Evolutionary conservation across 2,888 invertebrate species (phyloP).

Genomic region (Epistrophella euchroma): DNA sequence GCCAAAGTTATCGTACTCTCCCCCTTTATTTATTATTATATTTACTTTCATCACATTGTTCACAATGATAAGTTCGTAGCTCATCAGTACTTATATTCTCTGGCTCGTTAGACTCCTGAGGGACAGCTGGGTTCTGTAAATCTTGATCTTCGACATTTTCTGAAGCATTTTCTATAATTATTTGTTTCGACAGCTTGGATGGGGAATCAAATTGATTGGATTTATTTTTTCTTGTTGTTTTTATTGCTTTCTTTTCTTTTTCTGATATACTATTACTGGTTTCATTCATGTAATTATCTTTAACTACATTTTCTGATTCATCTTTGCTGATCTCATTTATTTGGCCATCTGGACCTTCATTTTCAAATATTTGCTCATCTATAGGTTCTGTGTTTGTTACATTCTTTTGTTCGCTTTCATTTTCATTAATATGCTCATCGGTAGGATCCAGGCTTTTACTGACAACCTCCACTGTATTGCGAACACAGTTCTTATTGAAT

Average conservation of each 20-base stretch:
- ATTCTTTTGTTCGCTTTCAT: not conserved
- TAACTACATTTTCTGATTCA: not conserved
- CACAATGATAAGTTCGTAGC: not conserved
- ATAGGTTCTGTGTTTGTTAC: not conserved
- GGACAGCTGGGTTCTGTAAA: not conserved
- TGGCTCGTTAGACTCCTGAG: not conserved
- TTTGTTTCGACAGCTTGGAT: not conserved
- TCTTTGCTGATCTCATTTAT: not conserved
- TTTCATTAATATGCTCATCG: not conserved
- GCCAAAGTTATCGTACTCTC: too few relatives aligned
- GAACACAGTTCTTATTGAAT: not conserved
- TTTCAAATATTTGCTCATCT: not conserved
- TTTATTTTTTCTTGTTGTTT: not conserved
- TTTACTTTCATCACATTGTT: slow-evolving; percentile 23
- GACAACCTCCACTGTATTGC: not conserved
- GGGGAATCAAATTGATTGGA: not conserved
- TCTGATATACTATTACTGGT: not conserved
- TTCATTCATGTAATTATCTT: not conserved
- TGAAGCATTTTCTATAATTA: not conserved
- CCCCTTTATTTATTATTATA: not conserved
- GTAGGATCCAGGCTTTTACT: not conserved
- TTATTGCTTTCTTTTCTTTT: not conserved
- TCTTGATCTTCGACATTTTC: not conserved
- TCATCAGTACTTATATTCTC: not conserved
- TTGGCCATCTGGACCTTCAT: not conserved